phyloP scores from a whole-genome alignment of 2,888 invertebrate genomes.

The Lasioglossum morio region DNA sequence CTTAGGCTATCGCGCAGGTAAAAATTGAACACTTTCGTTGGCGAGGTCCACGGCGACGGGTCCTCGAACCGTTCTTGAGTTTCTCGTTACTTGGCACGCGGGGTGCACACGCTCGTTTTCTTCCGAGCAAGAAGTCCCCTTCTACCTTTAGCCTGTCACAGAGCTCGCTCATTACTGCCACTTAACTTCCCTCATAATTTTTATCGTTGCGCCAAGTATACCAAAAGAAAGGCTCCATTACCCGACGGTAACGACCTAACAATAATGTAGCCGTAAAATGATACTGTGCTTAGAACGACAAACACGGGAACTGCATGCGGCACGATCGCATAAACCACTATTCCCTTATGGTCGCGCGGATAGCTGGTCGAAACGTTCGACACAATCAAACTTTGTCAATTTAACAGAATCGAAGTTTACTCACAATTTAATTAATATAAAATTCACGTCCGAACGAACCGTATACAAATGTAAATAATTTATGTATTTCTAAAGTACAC shows the following conservation, averaged over 20 bases:
- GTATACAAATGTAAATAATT: neutral
- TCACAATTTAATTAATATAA: neutral
- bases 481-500: neutral
- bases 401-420: neutral
- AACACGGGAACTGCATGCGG: neutral
- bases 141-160: conserved; percentile 8
- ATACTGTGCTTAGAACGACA: conserved; percentile 11
- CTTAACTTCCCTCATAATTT: conserved; percentile 57
- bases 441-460: neutral
- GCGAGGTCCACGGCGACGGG: conserved; percentile 39
- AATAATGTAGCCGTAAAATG: conserved; percentile 15
- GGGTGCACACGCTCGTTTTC: conserved; percentile 29
- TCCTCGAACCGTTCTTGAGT: conserved; percentile 19
- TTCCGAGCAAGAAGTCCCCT: neutral
- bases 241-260: conserved; percentile 9
- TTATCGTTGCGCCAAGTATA: conserved; percentile 32
- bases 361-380: neutral
- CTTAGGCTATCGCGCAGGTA: conserved; percentile 12
- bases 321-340: neutral
- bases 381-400: neutral
- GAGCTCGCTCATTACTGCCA: conserved; percentile 36
- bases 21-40: conserved; percentile 43
- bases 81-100: conserved; percentile 37
- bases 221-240: conserved; percentile 30
- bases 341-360: neutral